Percentiles rank a stretch among this genome's conserved stretches.
Conservation (phyloP, 1,140 invertebrate species). For the Proctacanthus coquilletti region DNA sequence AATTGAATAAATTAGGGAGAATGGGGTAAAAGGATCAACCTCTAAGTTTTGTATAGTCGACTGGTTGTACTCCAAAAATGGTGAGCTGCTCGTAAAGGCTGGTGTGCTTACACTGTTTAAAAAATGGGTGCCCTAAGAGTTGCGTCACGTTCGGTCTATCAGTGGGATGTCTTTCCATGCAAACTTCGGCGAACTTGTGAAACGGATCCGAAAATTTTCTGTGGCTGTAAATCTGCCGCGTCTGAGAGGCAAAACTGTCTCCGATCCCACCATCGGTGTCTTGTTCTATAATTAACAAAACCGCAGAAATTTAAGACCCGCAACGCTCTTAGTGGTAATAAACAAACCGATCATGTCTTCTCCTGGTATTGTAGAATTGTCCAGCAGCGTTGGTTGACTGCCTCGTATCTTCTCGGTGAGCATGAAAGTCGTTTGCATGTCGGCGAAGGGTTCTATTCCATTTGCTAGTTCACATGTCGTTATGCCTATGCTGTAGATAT, state of each 20-base stretch:
- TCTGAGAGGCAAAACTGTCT: constrained; percentile 14
- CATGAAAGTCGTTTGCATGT: constrained; percentile 72
- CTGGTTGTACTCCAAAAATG: constrained; percentile 10
- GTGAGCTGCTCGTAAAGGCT: constrained; percentile 16
- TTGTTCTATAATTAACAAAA: constrained; percentile 7
- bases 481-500: constrained; percentile 82
- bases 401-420: constrained; percentile 76
- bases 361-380: constrained; percentile 52
- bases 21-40: constrained; percentile 5
- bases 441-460: constrained; percentile 70
- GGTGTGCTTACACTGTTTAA: constrained; percentile 41
- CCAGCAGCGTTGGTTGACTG: constrained; percentile 56
- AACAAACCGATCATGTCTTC: constrained; percentile 16
- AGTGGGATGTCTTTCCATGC: constrained; percentile 37
- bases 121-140: constrained; percentile 55
- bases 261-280: constrained; percentile 10
- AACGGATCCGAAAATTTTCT: constrained; percentile 55
- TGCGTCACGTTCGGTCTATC: constrained; percentile 46
- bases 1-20: not conserved
- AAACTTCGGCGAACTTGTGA: constrained; percentile 57
- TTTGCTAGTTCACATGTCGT: constrained; percentile 79
- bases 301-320: constrained; percentile 2
- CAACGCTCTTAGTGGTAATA: constrained; percentile 3
- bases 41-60: constrained; percentile 10
- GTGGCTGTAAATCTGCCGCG: constrained; percentile 32